phyloP scores from a whole-genome alignment of 1,140 invertebrate genomes.

The Monomorium pharaonis region DNA sequence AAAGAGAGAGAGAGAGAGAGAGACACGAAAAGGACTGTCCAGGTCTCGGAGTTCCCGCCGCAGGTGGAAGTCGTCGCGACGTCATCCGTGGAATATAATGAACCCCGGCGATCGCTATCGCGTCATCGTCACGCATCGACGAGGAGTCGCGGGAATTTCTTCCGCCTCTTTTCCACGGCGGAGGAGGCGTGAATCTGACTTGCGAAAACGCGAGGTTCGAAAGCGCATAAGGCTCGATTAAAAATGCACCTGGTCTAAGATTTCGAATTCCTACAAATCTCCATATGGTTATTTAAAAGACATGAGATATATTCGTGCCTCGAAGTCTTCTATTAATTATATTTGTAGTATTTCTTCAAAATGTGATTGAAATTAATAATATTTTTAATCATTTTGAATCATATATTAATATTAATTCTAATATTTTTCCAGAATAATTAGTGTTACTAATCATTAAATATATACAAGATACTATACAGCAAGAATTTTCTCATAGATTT shows the following conservation, averaged over 20 bases:
- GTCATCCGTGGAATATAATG: constrained; percentile 67
- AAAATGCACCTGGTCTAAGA: neutral
- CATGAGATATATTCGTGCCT: too few species aligned
- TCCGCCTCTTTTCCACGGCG: neutral
- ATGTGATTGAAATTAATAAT: too few species aligned
- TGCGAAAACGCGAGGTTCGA: neutral
- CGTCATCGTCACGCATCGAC: constrained; percentile 18
- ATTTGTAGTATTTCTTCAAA: too few species aligned
- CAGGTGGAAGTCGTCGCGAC: constrained; percentile 61
- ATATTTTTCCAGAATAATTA: too few species aligned
- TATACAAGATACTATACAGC: too few species aligned
- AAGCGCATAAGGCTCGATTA: neutral
- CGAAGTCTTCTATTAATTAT: too few species aligned
- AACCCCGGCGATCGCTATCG: constrained; percentile 60
- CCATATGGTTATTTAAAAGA: neutral
- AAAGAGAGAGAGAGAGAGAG: too few species aligned
- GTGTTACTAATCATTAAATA: too few species aligned
- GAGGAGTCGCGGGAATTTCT: constrained; percentile 24
- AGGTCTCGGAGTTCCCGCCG: neutral
- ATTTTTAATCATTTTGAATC: too few species aligned
- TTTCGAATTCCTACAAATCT: neutral
- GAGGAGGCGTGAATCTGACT: neutral
- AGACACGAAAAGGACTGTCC: neutral
- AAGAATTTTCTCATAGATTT: too few species aligned
- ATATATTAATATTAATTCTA: too few species aligned